phyloP scores from a whole-genome alignment of 2,797 vertebrate species.

The Ispidina lecontei region DNA sequence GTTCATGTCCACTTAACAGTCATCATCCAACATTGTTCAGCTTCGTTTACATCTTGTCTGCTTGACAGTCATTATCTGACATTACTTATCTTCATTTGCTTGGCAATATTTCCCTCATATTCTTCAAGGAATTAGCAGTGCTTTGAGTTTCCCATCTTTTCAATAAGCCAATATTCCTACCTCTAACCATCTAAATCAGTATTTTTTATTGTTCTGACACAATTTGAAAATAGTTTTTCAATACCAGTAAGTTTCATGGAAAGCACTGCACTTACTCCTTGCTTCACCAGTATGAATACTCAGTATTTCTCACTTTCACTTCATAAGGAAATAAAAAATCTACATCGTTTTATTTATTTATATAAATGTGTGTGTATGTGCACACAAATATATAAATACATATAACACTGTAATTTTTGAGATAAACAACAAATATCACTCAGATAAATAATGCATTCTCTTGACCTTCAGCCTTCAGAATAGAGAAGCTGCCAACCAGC shows the following conservation, averaged over 20 bases:
- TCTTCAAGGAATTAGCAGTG: background rate
- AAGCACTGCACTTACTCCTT: background rate
- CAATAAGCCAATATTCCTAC: background rate
- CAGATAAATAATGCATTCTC: background rate
- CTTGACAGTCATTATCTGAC: background rate
- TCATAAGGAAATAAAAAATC: background rate
- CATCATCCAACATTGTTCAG: background rate
- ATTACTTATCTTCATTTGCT: background rate
- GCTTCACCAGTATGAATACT: background rate
- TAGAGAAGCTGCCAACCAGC: background rate
- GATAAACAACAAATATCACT: background rate
- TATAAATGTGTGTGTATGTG: background rate
- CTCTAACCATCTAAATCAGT: background rate
- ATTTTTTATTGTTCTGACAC: background rate
- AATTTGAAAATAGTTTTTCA: background rate
- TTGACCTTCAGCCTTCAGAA: background rate
- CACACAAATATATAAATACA: background rate
- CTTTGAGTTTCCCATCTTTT: background rate
- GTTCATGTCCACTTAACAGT: background rate
- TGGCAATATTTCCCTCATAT: background rate
- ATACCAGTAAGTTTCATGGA: background rate
- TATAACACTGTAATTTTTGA: background rate
- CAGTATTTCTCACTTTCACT: background rate
- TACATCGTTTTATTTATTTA: background rate
- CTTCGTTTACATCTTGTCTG: background rate